Conservation (phyloP, 2,888 invertebrate genomes). For the Nephrotoma flavescens region DNA sequence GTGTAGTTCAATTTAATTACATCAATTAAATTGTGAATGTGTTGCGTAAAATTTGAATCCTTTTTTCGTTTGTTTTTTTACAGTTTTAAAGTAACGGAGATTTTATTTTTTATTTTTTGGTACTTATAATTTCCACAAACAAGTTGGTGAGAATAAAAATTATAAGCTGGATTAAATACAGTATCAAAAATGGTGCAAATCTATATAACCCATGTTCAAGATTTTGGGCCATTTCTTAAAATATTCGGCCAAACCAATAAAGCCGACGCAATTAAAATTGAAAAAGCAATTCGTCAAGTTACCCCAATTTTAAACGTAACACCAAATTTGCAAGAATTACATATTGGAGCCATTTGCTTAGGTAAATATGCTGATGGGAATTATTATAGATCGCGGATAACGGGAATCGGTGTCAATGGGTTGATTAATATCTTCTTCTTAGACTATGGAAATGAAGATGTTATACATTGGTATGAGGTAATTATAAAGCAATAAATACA, state of each 20-base stretch:
- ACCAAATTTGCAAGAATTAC: not conserved
- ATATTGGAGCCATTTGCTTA: slow-evolving; percentile 38
- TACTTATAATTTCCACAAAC: not conserved
- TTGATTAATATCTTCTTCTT: slow-evolving; percentile 50
- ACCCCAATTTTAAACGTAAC: slow-evolving; percentile 13
- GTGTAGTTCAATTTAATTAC: not conserved
- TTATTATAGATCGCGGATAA: slow-evolving; percentile 48
- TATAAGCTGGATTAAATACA: not conserved
- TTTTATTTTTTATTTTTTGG: not conserved
- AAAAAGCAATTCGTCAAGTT: slow-evolving; percentile 23
- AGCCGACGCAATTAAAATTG: slow-evolving; percentile 38
- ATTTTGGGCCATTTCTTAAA: slow-evolving; percentile 51
- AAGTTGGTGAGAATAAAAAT: not conserved
- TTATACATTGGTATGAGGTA: slow-evolving; percentile 38
- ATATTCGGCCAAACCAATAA: slow-evolving; percentile 57
- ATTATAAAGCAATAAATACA: slow-evolving; percentile 24
- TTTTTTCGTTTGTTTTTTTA: not conserved
- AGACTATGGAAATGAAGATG: slow-evolving; percentile 50
- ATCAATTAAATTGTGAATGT: not conserved
- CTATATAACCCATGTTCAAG: slow-evolving; percentile 51
- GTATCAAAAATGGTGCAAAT: slow-evolving; percentile 16
- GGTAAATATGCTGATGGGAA: slow-evolving; percentile 50
- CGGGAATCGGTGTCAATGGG: slow-evolving; percentile 35
- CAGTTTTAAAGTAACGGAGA: not conserved
- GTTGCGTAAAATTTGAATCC: not conserved